Conservation (phyloP, 2,888 invertebrate genomes). For the Dinocampus coccinellae region DNA sequence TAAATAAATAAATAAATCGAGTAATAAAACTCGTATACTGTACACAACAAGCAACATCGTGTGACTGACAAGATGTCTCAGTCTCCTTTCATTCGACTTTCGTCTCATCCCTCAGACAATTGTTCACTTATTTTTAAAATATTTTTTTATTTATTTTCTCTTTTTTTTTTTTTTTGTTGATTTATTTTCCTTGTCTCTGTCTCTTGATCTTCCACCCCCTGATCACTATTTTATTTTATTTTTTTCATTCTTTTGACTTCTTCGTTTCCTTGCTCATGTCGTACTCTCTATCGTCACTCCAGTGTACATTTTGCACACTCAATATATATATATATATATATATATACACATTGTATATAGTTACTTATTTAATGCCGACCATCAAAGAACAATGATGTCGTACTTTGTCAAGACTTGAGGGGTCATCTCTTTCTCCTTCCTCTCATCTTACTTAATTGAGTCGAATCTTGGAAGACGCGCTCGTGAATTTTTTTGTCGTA, state of each 20-base stretch:
- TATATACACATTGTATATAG: constrained; percentile 13
- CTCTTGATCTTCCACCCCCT: too few species aligned
- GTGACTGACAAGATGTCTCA: constrained; percentile 57
- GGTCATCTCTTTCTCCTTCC: background rate
- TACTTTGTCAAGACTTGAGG: constrained; percentile 59
- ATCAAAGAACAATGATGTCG: constrained; percentile 65
- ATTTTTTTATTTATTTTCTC: background rate
- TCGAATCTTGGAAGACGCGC: constrained; percentile 58
- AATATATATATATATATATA: constrained; percentile 49
- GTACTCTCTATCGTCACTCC: background rate
- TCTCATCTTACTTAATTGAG: constrained; percentile 61
- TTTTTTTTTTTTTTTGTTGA: background rate
- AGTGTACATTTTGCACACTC: constrained; percentile 10
- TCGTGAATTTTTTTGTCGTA: constrained; percentile 41
- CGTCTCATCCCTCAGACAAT: constrained; percentile 7
- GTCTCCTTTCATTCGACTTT: constrained; percentile 37
- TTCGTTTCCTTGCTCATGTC: constrained; percentile 19
- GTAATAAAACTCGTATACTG: background rate
- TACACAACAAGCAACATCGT: constrained; percentile 40
- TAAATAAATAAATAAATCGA: background rate
- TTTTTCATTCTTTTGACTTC: background rate
- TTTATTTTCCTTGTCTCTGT: too few species aligned
- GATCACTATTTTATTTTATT: background rate
- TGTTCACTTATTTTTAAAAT: background rate
- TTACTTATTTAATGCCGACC: constrained; percentile 59